Evolutionary conservation across 2,888 invertebrate species (phyloP).

Genomic region (Cheilosia scutellata): DNA sequence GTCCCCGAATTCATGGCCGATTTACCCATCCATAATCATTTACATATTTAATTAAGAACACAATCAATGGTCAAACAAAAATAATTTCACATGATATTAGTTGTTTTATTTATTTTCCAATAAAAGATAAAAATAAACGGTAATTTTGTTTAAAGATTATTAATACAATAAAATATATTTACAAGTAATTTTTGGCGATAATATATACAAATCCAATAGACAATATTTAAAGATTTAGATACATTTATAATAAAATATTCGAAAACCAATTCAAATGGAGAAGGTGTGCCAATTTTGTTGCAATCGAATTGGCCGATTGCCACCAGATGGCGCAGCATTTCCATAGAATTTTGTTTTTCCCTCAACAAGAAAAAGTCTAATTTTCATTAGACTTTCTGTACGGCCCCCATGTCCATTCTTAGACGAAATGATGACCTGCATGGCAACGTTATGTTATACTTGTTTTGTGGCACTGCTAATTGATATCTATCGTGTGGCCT

Average conservation of each 20-base stretch:
- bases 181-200: slow-evolving; percentile 69
- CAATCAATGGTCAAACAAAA: background rate
- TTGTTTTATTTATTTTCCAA: slow-evolving; percentile 44
- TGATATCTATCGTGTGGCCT: slow-evolving; percentile 85
- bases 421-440: slow-evolving; percentile 83
- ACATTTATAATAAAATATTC: slow-evolving; percentile 35
- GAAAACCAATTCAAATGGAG: slow-evolving; percentile 35
- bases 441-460: slow-evolving; percentile 84
- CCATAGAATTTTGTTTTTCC: slow-evolving; percentile 45
- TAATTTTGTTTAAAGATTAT: slow-evolving; percentile 20
- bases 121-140: slow-evolving; percentile 19
- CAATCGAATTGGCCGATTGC: slow-evolving; percentile 41
- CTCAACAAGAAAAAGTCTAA: slow-evolving; percentile 64
- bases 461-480: slow-evolving; percentile 81
- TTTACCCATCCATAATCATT: background rate
- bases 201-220: slow-evolving; percentile 67
- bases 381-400: slow-evolving; percentile 71
- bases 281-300: slow-evolving; percentile 28
- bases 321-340: slow-evolving; percentile 33
- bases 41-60: too few species aligned
- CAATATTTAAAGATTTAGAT: slow-evolving; percentile 14
- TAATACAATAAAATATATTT: slow-evolving; percentile 65
- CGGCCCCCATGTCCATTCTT: slow-evolving; percentile 73
- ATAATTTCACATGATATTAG: slow-evolving; percentile 9
- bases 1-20: too few species aligned